phyloP scores from a whole-genome alignment of 2,888 invertebrate species.

The Monochamus alternatus region DNA sequence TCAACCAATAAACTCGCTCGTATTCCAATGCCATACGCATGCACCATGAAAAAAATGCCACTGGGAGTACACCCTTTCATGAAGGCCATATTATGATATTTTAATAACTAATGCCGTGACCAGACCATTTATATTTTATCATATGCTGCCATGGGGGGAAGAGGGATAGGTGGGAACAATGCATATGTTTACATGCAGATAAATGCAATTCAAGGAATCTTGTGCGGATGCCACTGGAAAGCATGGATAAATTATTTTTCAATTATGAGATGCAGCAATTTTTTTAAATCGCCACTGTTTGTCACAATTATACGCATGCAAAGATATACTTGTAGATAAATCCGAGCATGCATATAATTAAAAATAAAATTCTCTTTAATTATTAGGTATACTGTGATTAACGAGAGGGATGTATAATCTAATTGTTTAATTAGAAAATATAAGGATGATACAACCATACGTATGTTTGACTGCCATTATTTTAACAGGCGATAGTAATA shows the following conservation, averaged over 20 bases:
- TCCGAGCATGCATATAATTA: neutral
- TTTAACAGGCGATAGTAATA: no score
- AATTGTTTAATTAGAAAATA: no score
- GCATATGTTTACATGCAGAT: conserved; percentile 32
- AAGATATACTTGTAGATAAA: conserved; percentile 48
- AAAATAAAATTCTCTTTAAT: neutral
- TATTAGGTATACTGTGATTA: neutral
- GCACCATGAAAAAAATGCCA: conserved; percentile 48
- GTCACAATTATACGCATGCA: conserved; percentile 49
- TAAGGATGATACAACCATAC: no score
- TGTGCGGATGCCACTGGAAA: conserved; percentile 45
- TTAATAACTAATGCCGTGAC: conserved; percentile 34
- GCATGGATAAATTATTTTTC: conserved; percentile 49
- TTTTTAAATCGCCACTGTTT: conserved; percentile 38
- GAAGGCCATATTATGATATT: conserved; percentile 45
- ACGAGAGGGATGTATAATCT: no score
- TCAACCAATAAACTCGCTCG: conserved; percentile 35
- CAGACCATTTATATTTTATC: conserved; percentile 25
- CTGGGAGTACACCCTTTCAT: conserved; percentile 47
- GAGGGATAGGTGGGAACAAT: conserved; percentile 9
- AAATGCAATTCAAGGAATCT: conserved; percentile 52
- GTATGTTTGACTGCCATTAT: no score
- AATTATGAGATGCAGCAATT: conserved; percentile 48
- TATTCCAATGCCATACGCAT: conserved; percentile 49
- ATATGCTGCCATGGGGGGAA: conserved; percentile 3